Conservation (phyloP, 2,797 vertebrate species). For the Buphagus erythrorhynchus region DNA sequence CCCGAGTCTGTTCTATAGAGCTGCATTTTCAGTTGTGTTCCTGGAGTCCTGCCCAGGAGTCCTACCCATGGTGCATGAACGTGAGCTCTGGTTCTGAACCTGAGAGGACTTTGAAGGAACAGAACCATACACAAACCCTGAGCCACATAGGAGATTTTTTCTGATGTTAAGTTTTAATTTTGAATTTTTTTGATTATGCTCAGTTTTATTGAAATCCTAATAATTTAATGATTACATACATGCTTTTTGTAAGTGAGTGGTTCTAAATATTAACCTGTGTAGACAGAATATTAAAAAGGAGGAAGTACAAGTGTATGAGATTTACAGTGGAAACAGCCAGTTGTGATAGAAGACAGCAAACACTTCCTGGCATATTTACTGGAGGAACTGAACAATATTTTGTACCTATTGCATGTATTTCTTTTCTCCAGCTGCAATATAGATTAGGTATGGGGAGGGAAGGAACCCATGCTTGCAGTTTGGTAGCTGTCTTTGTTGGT, state of each 20-base stretch:
- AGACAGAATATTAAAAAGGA: neutral
- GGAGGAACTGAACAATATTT: neutral
- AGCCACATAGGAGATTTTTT: neutral
- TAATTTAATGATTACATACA: neutral
- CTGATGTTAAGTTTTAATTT: neutral
- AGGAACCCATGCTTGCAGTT: neutral
- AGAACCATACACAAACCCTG: neutral
- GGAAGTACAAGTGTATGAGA: neutral
- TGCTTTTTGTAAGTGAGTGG: neutral
- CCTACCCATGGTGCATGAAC: neutral
- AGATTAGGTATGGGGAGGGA: neutral
- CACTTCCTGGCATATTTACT: conserved; percentile 9
- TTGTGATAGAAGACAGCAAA: conserved; percentile 12
- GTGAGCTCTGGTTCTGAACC: neutral
- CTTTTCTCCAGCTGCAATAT: neutral
- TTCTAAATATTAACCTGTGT: neutral
- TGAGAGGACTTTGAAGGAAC: neutral
- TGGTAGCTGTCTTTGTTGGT: conserved; percentile 1
- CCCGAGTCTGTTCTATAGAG: accelerated
- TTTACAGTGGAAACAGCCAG: neutral
- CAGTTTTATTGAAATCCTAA: neutral
- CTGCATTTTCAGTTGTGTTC: neutral
- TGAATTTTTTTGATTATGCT: neutral
- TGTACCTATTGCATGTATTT: neutral
- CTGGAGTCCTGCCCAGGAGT: neutral